phyloP scores from a whole-genome alignment of 2,797 vertebrate genomes.

The Hydrophis major region DNA sequence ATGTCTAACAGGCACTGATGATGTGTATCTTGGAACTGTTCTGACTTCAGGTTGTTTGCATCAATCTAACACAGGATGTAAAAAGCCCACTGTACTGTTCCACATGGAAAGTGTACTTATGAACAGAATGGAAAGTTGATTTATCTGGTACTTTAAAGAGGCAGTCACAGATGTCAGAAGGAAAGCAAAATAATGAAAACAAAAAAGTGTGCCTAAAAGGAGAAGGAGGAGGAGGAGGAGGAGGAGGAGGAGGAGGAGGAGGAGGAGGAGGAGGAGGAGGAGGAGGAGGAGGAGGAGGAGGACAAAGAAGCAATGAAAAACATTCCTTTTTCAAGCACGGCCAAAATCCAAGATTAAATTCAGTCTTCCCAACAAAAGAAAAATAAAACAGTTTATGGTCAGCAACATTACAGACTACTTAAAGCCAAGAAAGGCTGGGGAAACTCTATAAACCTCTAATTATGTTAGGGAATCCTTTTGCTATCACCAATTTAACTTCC shows the following conservation, averaged over 20 bases:
- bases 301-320: not conserved
- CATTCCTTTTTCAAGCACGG: not conserved
- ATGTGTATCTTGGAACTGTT: slow-evolving; percentile 44
- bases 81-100: slow-evolving; percentile 29
- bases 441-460: not conserved
- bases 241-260: not conserved
- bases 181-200: slow-evolving; percentile 40
- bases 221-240: not conserved
- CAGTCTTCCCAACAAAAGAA: accelerated
- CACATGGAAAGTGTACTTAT: slow-evolving; percentile 35
- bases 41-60: slow-evolving; percentile 41
- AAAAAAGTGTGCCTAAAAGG: not conserved
- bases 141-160: slow-evolving; percentile 37
- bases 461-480: not conserved
- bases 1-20: slow-evolving; percentile 40
- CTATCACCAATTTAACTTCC: not conserved
- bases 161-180: slow-evolving; percentile 10
- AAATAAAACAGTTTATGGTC: not conserved
- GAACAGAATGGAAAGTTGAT: slow-evolving; percentile 33
- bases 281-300: not conserved
- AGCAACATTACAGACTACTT: not conserved
- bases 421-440: not conserved
- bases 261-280: not conserved
- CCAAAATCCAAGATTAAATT: not conserved
- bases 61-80: slow-evolving; percentile 33